phyloP scores from a whole-genome alignment of 1,140 invertebrate genomes.

The Zaprionus camerounensis region DNA sequence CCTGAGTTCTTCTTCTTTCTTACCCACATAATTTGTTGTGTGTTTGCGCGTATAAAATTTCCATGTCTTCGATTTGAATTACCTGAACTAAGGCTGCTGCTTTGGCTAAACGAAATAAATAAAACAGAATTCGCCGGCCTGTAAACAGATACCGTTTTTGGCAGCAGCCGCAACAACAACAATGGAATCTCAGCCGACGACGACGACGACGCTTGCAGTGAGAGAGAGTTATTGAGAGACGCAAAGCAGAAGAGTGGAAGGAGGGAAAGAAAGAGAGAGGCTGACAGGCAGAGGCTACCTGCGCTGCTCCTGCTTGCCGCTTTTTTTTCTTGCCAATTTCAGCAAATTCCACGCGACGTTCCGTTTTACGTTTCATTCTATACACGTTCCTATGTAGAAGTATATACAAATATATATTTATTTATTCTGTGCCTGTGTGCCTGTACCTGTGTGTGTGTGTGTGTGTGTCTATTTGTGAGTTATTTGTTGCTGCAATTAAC shows the following conservation, averaged over 20 bases:
- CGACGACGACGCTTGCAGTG: slow-evolving; percentile 34
- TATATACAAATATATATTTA: slow-evolving; percentile 7
- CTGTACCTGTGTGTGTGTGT: too few relatives aligned
- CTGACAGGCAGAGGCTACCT: slow-evolving; percentile 15
- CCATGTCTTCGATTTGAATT: slow-evolving; percentile 72
- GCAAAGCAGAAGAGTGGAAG: not conserved
- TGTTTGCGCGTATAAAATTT: slow-evolving; percentile 63
- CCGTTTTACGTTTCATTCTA: slow-evolving; percentile 52
- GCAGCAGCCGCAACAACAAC: slow-evolving; percentile 15
- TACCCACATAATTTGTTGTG: slow-evolving; percentile 66
- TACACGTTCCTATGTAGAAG: not conserved
- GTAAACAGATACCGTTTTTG: slow-evolving; percentile 78
- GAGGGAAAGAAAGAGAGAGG: not conserved
- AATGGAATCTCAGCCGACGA: slow-evolving; percentile 43
- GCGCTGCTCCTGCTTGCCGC: slow-evolving; percentile 27
- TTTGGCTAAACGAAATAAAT: slow-evolving; percentile 8
- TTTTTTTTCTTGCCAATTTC: slow-evolving; percentile 66
- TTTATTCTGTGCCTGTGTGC: too few relatives aligned
- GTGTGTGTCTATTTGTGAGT: slow-evolving; percentile 5
- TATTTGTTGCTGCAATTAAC: slow-evolving; percentile 40
- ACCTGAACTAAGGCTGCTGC: slow-evolving; percentile 34
- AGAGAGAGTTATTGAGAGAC: slow-evolving; percentile 2
- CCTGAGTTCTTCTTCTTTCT: slow-evolving; percentile 1
- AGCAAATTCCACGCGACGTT: slow-evolving; percentile 72
- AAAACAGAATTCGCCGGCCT: slow-evolving; percentile 61